Base-by-base conservation (phyloP, 2,888 invertebrate genomes). In the Synanthedon tipuliformis region DNA sequence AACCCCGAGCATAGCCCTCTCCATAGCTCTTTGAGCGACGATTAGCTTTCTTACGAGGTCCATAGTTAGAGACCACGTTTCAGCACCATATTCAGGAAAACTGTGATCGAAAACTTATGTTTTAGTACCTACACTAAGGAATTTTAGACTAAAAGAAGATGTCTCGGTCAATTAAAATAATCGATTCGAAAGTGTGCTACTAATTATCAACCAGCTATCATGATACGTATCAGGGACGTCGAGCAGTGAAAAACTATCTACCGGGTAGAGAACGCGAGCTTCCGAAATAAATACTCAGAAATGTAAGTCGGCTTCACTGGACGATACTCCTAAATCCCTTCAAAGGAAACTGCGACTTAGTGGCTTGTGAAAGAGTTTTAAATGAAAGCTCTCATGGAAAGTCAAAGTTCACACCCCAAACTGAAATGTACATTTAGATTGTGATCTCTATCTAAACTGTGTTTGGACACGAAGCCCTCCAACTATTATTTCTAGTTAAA, bases 371-470 rank as follows among this genome's bases (percentile, higher is more conserved):
- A 62, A 55, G 56, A 56, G 61, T 60, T 73, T 70, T 56, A 59
- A 65, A 66, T 56, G 56, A 60, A 64, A 61, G 55, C 61, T 57
- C 59, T 59, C 59, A 41, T 51, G 40, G 51, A 75, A 72, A 73
- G 71, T 72, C 62, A 78, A 78, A 73, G 78, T 78, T 81, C 75
- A 73, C 82, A 80, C 76, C 73, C 74, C 68, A 62, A 56, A 69
- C 61, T 64, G 63, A 68, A 70, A 68, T 68, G 61, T 65, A 71
- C 75, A 73, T 80, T 81, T 73, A 83, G 86, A 86, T 86, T 78
- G 72, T 65, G 69, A 86, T 85, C 85, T 62, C 62, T 71, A 72
- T 76, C 75, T 75, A 68, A 83, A 85, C 76, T 74, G 75, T 69
- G 62, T 66, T 65, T 63, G 67, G 71, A 76, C 85, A 85, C 82